These are phyloP conservation scores for Neodiprion pinetum DNA, from an alignment of 1,140 invertebrate genomes.

Conservation along the genomic window DNA sequence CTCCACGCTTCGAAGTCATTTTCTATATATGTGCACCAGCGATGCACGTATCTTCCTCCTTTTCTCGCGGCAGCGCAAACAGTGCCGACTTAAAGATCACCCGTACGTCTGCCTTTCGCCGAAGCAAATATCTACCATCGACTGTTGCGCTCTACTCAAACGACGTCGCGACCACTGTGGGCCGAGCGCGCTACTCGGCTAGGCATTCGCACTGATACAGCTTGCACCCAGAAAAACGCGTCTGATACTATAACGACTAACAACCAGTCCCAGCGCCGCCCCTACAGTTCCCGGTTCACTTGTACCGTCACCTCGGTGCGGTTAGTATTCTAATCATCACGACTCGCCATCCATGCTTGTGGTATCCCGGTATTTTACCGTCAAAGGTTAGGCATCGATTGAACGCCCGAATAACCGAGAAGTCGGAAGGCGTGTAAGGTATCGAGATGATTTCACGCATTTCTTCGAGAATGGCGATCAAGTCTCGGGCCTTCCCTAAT, in stretches of 20 bases:
- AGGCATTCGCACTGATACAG: no score
- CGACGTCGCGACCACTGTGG: no score
- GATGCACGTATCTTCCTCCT: background rate
- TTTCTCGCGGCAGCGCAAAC: background rate
- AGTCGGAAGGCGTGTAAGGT: background rate
- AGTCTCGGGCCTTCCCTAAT: background rate
- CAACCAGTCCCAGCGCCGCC: slow-evolving; percentile 14
- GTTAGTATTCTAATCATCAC: slow-evolving; percentile 31
- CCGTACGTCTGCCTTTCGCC: no score
- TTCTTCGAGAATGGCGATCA: background rate
- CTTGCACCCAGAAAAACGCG: background rate
- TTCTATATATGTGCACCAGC: background rate
- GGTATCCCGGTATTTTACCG: slow-evolving; percentile 53
- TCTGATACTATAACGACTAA: background rate
- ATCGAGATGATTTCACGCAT: background rate
- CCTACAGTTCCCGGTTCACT: slow-evolving; percentile 56
- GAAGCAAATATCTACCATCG: background rate
- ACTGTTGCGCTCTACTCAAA: background rate
- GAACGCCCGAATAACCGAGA: slow-evolving; percentile 49
- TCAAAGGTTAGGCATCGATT: slow-evolving; percentile 60
- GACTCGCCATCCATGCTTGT: slow-evolving; percentile 37
- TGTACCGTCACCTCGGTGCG: slow-evolving; percentile 48
- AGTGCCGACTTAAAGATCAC: no score
- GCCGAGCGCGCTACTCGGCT: no score
- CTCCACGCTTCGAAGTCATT: background rate